Evolutionary conservation across 2,888 invertebrate species (phyloP).

Genomic region (Polyploca ridens): DNA sequence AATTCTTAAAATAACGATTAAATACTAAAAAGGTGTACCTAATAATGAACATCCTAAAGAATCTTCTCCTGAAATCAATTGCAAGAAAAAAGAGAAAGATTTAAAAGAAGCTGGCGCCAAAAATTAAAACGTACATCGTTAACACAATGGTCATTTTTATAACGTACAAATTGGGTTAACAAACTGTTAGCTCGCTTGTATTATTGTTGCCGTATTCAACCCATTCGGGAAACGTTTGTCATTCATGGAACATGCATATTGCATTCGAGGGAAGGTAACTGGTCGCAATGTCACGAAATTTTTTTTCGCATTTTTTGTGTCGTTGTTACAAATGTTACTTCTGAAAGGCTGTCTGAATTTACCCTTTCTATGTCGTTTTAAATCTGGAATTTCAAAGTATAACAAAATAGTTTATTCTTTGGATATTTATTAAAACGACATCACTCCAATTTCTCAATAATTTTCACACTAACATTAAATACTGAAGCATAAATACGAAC

Average conservation of each 20-base stretch:
- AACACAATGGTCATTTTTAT: neutral
- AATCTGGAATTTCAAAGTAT: too few species aligned
- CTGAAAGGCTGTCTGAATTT: too few species aligned
- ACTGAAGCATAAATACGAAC: neutral
- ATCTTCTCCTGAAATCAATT: neutral
- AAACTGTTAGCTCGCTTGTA: conserved; percentile 18
- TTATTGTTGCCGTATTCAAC: conserved; percentile 1
- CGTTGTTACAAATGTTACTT: too few species aligned
- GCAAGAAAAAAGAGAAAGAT: neutral
- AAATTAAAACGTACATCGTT: neutral
- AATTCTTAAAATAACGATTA: too few species aligned
- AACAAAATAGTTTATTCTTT: too few species aligned
- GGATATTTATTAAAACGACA: too few species aligned
- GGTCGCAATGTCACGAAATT: too few species aligned
- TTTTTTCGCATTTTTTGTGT: too few species aligned
- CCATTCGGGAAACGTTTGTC: neutral
- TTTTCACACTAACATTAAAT: neutral
- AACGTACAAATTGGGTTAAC: conserved; percentile 36
- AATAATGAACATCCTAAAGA: neutral
- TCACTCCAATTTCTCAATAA: neutral
- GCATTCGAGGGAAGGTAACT: too few species aligned
- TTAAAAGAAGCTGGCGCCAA: neutral
- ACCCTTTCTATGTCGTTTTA: too few species aligned
- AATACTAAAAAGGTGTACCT: too few species aligned
- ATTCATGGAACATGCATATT: too few species aligned